phyloP scores from a whole-genome alignment of 2,888 invertebrate genomes.

The Psylliodes chrysocephalus region DNA sequence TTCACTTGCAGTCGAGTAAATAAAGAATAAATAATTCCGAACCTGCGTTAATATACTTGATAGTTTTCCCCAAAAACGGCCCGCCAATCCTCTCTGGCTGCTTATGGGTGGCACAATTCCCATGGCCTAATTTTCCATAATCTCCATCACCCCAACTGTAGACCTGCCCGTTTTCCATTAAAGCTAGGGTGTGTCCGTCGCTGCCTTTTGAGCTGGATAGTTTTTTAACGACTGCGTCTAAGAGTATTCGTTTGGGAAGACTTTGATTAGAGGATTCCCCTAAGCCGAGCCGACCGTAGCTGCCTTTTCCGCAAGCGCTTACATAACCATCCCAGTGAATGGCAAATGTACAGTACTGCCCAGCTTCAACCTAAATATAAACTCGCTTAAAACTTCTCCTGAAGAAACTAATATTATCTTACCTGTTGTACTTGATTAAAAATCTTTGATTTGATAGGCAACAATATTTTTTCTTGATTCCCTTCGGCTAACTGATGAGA shows the following conservation, averaged over 20 bases:
- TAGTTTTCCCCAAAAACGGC: constrained; percentile 63
- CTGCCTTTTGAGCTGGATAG: constrained; percentile 70
- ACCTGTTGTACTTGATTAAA: constrained; percentile 71
- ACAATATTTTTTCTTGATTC: constrained; percentile 69
- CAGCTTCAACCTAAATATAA: constrained; percentile 68
- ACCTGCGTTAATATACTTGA: constrained; percentile 68
- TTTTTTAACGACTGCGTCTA: constrained; percentile 66
- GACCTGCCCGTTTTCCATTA: constrained; percentile 67
- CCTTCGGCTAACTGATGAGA: constrained; percentile 73
- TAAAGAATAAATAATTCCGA: too few species aligned
- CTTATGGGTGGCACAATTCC: constrained; percentile 67
- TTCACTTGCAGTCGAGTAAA: too few species aligned
- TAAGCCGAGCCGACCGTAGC: constrained; percentile 72
- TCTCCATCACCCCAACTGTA: constrained; percentile 72
- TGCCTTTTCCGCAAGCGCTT: constrained; percentile 72
- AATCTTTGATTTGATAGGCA: constrained; percentile 68
- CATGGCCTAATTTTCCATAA: constrained; percentile 69
- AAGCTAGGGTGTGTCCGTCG: constrained; percentile 69
- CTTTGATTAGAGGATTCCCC: constrained; percentile 72
- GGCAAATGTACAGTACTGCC: constrained; percentile 73
- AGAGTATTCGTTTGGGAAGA: constrained; percentile 67
- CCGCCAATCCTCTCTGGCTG: constrained; percentile 68
- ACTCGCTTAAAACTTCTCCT: neutral
- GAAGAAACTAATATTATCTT: constrained; percentile 27
- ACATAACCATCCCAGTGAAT: constrained; percentile 69